Evolutionary conservation across 2,888 invertebrate species (phyloP), one percentile per base, ranked within the genome.

Genomic region (Orthosia cruda): DNA sequence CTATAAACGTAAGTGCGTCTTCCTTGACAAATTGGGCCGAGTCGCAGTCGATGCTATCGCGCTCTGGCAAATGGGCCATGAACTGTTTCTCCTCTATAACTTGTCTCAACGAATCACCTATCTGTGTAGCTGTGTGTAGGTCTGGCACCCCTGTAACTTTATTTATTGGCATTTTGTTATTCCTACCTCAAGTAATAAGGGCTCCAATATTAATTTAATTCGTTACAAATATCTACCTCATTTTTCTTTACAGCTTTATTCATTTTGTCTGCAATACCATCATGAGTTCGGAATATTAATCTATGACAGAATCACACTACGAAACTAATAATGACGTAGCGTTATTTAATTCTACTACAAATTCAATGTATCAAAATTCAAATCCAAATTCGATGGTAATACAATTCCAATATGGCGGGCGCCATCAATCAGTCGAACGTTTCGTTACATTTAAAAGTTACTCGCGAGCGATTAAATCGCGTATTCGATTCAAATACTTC

Each of bases 401-500:
- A 74, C 66, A 77, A 74, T 79, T 85, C 40, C 84, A 85, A 87
- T 80, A 87, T 74, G 82, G 84, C 87, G 79, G 76, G 55, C 54
- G 80, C 75, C 84, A 90, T 91, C 88, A 88, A 90, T 91, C 89
- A 90, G 78, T 65, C 61, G 71, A 86, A 87, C 81, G 80, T 82
- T 85, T 83, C 84, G 82, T 83, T 88, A 88, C 77, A 79, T 87
- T 87, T 84, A 82, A 88, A 88, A 90, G 80, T 85, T 86, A 87
- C 80, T 83, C 80, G 85, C 85, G 63, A 80, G 72, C 73, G 65
- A 81, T 84, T 80, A 74, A 84, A 87, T 86, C 57, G 72, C 74
- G 72, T 55, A 80, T 80, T 79, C 67, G 66, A 84, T 84, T 86
- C 74, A 64, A 87, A 86, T 84, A 87, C 77, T 88, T 86, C 52